phyloP scores from a whole-genome alignment of 2,113 vertebrate genomes.

The Paramisgurnus dabryanus region DNA sequence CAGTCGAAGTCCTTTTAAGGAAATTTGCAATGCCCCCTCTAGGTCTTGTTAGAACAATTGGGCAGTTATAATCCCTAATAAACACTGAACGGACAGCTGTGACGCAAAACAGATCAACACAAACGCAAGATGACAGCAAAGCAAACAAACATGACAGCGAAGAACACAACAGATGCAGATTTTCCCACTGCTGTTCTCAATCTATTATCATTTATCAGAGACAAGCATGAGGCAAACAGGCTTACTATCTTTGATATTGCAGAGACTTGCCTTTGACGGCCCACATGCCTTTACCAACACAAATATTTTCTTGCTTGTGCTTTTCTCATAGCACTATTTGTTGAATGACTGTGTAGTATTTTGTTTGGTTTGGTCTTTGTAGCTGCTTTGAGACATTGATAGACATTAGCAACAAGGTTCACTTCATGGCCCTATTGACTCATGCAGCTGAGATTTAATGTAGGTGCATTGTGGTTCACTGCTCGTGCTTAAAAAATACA shows the following conservation, averaged over 20 bases:
- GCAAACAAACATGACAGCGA: conserved; percentile 46
- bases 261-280: background rate
- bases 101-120: conserved; percentile 26
- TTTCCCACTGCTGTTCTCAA: background rate
- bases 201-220: background rate
- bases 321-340: background rate
- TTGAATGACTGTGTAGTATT: background rate
- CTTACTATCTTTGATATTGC: background rate
- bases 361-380: background rate
- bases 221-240: background rate
- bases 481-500: conserved; percentile 13
- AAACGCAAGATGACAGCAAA: conserved; percentile 42
- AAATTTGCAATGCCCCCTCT: too few relatives aligned
- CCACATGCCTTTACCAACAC: background rate
- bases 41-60: conserved; percentile 42
- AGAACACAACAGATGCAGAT: background rate
- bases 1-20: background rate
- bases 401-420: background rate
- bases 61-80: conserved; percentile 43
- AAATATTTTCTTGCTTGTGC: background rate
- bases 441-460: background rate
- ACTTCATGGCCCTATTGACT: conserved; percentile 17
- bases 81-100: conserved; percentile 44
- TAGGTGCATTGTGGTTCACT: conserved; percentile 2
- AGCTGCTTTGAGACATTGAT: conserved; percentile 8